Base-by-base conservation (phyloP, 2,797 vertebrate species). In the Otolemur crassicaudatus region DNA sequence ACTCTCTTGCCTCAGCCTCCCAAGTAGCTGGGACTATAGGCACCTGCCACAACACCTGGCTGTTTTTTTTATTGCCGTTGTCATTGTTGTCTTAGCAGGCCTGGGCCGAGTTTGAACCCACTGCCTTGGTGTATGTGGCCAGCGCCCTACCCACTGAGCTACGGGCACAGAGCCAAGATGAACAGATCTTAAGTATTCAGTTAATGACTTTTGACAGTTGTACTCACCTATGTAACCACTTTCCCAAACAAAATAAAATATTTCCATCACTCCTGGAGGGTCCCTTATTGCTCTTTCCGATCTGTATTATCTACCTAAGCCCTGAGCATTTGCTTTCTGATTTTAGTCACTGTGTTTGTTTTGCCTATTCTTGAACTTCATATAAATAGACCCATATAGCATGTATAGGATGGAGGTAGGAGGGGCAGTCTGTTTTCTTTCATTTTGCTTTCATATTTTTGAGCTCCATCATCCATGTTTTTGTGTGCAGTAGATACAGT, bases 391-490 rank as follows among this genome's bases (percentile, higher is more conserved):
- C 16, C 77, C 83, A 81, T 6, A 70, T 60, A 88, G 43, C 72
- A 61, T 88, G 8, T 75, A 80, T 58, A 53, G 49, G 9, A 83
- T 92, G 29, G 20, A 22, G 7, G 9, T 13, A 19, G 46, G 56
- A 43, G 5, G 4, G 63, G 60, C 58, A 43, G 37, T 85, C 60
- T 58, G 31, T 53, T 94, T 90, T 76, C 19, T 84, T 92, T 94
- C 65, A 61, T n/a, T n/a, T 77, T 93, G 84, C 27, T 29, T 46
- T 95, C 80, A 67, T 69, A 87, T n/a, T 94, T 93, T 95, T 94
- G 61, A 91, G 31, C 76, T 89, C 46, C 31, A 75, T 70, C 20
- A 67, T 67, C 53, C 31, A 81, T 88, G 77, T 91, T 94, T 92
- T 94, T 96, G 49, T 92, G 23, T 91, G 58, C 76, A 65, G 80